Base-by-base conservation (phyloP, 2,888 invertebrate species). In the Capitulum mitella region DNA sequence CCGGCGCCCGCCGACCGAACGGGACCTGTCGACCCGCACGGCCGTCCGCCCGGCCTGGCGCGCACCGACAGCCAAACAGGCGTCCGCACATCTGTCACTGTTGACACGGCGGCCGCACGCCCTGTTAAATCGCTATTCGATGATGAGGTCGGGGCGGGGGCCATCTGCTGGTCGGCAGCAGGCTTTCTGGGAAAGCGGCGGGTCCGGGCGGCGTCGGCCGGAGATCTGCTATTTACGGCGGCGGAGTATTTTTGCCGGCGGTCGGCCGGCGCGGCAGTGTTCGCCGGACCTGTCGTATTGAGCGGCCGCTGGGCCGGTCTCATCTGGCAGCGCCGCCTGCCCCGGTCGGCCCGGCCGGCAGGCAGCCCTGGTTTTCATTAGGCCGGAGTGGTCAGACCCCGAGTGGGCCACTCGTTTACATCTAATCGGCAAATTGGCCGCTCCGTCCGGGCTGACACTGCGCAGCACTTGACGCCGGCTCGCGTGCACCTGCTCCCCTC, bases 111-210 rank as follows among this genome's bases (percentile, higher is more conserved):
- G 40, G 70, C 70, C 14, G 70, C 26, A 19, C 12, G 32, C n/a
- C n/a, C 40, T 70, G 70, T 70, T 70, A 40, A 70, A 70, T 70
- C 70, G 70, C 70, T 70, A 37, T 70, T 70, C 70, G 40, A 70
- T 70, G 70, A 70, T 40, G 70, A 6, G 16, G 70, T 22, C 37
- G 26, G 2, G 8, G 19, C 6, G 3, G 19, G 37, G 3, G 26
- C 37, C 64, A 64, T 34, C 64, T 64, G 64, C 37, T n/a, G n/a
- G n/a, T n/a, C n/a, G n/a, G n/a, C n/a, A n/a, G n/a, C n/a, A n/a
- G 58, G 43, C 43, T 12, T 8, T 43, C 43, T 43, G 43, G 43
- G 6, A 12, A 43, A 12, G 6, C 43, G 43, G 43, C 12, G 43
- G 43, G 43, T 12, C 5, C 43, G 43, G 43, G 43, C 43, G 43